Conservation (phyloP, 2,888 invertebrate species). For the Drosophila cognata region DNA sequence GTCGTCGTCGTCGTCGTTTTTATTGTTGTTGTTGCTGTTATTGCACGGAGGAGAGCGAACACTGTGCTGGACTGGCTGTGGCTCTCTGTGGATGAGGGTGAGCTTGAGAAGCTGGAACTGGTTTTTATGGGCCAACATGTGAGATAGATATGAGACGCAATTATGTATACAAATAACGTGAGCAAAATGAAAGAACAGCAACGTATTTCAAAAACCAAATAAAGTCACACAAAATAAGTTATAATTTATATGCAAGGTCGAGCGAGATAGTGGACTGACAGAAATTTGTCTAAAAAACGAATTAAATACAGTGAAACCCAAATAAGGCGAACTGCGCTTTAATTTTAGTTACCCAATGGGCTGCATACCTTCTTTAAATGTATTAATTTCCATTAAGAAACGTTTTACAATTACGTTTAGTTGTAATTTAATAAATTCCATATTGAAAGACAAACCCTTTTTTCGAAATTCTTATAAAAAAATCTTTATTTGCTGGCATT, state of each 20-base stretch:
- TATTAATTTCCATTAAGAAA: background rate
- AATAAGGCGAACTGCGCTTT: background rate
- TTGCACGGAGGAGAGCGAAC: conserved; percentile 22
- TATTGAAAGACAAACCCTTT: conserved; percentile 1
- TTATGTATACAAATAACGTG: conserved; percentile 58
- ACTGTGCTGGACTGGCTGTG: background rate
- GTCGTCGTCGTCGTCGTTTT: conserved; percentile 45
- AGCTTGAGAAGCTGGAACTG: conserved; percentile 53
- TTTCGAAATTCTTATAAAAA: conserved; percentile 33
- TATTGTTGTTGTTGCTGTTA: conserved; percentile 11
- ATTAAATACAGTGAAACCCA: conserved; percentile 1
- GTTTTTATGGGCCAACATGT: conserved; percentile 56
- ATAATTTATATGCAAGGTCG: conserved; percentile 31
- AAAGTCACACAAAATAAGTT: conserved; percentile 37
- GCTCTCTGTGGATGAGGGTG: conserved; percentile 25
- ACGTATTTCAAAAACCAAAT: conserved; percentile 27
- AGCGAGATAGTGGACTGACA: conserved; percentile 27
- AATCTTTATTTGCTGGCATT: conserved; percentile 67
- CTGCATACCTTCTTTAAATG: background rate
- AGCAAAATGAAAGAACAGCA: conserved; percentile 55
- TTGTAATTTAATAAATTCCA: background rate
- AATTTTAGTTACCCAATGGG: background rate
- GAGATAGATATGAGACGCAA: conserved; percentile 61
- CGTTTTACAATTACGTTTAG: background rate
- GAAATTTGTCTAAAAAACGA: conserved; percentile 9